Percentiles rank a stretch among this genome's conserved stretches.
Conservation (phyloP, 2,888 invertebrate species). For the Folsomia manolachei region DNA sequence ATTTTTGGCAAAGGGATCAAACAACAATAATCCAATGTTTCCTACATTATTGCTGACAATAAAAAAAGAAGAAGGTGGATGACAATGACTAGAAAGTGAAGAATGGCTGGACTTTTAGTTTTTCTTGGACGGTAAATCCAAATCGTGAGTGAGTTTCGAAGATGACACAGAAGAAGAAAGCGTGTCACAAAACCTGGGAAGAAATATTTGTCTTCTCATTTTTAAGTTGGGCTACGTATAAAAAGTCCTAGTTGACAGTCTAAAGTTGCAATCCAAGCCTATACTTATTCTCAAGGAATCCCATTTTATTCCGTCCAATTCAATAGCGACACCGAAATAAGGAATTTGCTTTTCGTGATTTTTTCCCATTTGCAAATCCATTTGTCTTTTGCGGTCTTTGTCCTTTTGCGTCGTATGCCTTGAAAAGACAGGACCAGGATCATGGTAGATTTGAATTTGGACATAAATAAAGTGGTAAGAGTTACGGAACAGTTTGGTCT, state of each 20-base stretch:
- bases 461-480: too few relatives aligned
- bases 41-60: neutral
- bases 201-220: conserved; percentile 15
- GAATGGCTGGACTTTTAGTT: too few relatives aligned
- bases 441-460: too few relatives aligned
- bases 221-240: too few relatives aligned
- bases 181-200: conserved; percentile 23
- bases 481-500: too few relatives aligned
- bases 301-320: conserved; percentile 9
- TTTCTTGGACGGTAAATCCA: neutral
- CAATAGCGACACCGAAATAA: conserved; percentile 6
- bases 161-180: neutral
- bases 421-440: too few relatives aligned
- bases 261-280: neutral
- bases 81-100: neutral
- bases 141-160: neutral
- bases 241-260: neutral
- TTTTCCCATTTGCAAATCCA: conserved; percentile 11
- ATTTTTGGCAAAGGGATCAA: neutral
- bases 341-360: conserved; percentile 15
- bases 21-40: neutral
- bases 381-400: neutral
- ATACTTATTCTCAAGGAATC: conserved; percentile 15
- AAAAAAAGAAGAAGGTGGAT: neutral
- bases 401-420: too few relatives aligned